Evolutionary conservation across 2,797 vertebrate genomes (phyloP).

Genomic region (Poeciliopsis gracilis): DNA sequence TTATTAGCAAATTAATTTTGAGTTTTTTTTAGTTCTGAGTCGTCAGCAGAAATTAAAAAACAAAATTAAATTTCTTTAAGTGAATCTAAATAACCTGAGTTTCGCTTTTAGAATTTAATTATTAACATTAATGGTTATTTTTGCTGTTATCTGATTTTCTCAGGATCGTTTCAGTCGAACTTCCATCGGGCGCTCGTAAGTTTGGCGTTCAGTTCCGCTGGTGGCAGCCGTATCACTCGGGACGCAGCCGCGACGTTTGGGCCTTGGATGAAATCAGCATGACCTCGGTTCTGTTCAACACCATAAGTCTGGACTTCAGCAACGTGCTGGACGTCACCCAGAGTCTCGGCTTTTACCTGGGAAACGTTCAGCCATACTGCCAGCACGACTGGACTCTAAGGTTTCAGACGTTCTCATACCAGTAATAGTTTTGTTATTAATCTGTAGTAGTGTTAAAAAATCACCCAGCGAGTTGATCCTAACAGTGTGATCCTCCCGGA

Average conservation of each 20-base stretch:
- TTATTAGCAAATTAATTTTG: background rate
- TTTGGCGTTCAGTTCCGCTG: slow-evolving; percentile 98
- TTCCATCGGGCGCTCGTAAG: slow-evolving; percentile 90
- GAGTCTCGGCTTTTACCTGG: slow-evolving; percentile 98
- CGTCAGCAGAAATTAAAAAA: background rate
- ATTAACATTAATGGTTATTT: background rate
- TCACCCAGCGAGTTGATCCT: background rate
- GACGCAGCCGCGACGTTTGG: slow-evolving; percentile 95
- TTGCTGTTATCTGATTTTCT: background rate
- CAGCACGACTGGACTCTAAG: slow-evolving; percentile 98
- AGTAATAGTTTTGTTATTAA: background rate
- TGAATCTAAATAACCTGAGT: background rate
- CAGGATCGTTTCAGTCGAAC: slow-evolving; percentile 96
- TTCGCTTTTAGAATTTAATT: background rate
- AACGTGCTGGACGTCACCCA: slow-evolving; percentile 97
- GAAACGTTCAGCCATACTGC: slow-evolving; percentile 96
- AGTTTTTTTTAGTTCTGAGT: background rate
- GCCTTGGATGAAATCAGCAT: slow-evolving; percentile 98
- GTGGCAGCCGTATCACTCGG: slow-evolving; percentile 99
- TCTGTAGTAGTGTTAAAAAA: background rate
- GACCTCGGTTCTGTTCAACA: slow-evolving; percentile 97
- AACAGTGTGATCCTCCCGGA: background rate
- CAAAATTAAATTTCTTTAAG: background rate
- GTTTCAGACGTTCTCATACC: slow-evolving; percentile 64
- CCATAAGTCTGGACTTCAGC: slow-evolving; percentile 96